Percentiles rank a stretch among this genome's conserved stretches.
Evolutionary conservation across 2,888 invertebrate species (phyloP).

Genomic region (Platynereis dumerilii): DNA sequence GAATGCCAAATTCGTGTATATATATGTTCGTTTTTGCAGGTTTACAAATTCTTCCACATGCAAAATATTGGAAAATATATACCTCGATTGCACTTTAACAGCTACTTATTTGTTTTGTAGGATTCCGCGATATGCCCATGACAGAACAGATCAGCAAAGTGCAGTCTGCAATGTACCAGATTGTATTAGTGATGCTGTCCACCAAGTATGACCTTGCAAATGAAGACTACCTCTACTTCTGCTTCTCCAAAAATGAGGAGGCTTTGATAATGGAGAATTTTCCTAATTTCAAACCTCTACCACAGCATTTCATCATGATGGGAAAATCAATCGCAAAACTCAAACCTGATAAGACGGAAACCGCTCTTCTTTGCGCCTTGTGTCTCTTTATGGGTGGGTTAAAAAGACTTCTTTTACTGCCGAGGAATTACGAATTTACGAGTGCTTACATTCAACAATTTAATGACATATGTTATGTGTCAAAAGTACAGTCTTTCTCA

Average conservation of each 20-base stretch:
- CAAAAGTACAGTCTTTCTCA: too few relatives aligned
- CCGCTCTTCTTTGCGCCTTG: not conserved
- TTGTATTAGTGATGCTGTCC: conserved; percentile 46
- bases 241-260: conserved; percentile 1
- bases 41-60: too few relatives aligned
- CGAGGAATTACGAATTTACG: too few relatives aligned
- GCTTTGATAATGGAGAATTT: not conserved
- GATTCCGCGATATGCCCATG: conserved; percentile 43
- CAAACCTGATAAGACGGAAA: not conserved
- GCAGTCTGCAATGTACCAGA: conserved; percentile 48
- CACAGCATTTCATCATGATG: not conserved
- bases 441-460: too few relatives aligned
- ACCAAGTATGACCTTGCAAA: conserved; percentile 41
- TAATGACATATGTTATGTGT: too few relatives aligned
- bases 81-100: too few relatives aligned
- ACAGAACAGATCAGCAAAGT: conserved; percentile 49
- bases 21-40: too few relatives aligned
- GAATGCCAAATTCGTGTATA: too few relatives aligned
- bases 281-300: not conserved
- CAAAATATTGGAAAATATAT: too few relatives aligned
- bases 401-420: too few relatives aligned
- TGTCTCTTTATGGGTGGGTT: conserved; percentile 9
- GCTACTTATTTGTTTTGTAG: too few relatives aligned
- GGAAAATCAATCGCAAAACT: not conserved
- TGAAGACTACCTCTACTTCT: not conserved